These are phyloP conservation scores for Penaeus japonicus DNA, from an alignment of 1,140 invertebrate genomes.

Conservation along the genomic window DNA sequence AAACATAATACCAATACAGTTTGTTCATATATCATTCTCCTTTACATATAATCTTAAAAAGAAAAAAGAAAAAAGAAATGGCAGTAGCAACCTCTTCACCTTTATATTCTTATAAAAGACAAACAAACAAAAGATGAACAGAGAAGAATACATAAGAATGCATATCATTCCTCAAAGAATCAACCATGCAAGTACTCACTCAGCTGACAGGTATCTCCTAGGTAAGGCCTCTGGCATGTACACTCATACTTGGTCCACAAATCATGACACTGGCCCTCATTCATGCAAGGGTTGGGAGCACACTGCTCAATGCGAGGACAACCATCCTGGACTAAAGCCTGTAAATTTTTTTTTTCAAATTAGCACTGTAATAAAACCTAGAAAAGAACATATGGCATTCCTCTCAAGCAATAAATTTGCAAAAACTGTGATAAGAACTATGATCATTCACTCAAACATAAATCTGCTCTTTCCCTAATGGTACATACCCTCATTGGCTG, in stretches of 20 bases:
- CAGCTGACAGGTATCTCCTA: conserved; percentile 86
- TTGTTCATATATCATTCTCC: too few relatives aligned
- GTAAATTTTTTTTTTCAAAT: too few relatives aligned
- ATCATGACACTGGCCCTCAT: conserved; percentile 86
- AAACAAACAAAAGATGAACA: too few relatives aligned
- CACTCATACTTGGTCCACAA: conserved; percentile 88
- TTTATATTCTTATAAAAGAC: too few relatives aligned
- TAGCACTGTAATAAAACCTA: too few relatives aligned
- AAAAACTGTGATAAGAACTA: neutral
- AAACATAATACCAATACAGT: too few relatives aligned
- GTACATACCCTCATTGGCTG: conserved; percentile 28
- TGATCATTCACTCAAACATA: neutral
- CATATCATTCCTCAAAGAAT: neutral
- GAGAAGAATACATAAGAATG: neutral
- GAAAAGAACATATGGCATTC: too few relatives aligned
- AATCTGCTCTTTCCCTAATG: neutral
- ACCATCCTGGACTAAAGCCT: conserved; percentile 64
- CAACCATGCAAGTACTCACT: conserved; percentile 70
- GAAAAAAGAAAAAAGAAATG: too few relatives aligned
- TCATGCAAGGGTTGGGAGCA: conserved; percentile 84
- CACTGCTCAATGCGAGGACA: conserved; percentile 85
- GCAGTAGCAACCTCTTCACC: too few relatives aligned
- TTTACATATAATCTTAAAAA: too few relatives aligned
- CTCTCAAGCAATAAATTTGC: too few relatives aligned
- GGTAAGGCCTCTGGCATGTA: conserved; percentile 83